Percentiles rank a stretch among this genome's conserved stretches.
These are phyloP conservation scores for Callospermophilus lateralis DNA, from an alignment of 2,113 vertebrate species.

Conservation along the genomic window DNA sequence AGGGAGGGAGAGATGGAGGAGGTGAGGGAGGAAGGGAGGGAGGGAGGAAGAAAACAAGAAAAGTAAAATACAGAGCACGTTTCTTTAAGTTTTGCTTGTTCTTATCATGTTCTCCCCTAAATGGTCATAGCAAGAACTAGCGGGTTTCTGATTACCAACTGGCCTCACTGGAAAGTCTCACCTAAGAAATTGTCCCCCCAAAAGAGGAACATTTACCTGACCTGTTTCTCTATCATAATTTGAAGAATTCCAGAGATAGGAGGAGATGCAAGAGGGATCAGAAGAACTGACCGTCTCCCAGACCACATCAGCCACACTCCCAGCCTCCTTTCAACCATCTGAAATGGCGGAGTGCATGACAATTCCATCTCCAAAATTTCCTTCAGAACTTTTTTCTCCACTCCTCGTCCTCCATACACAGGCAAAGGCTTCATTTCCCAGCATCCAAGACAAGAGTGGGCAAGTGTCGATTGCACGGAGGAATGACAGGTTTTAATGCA, in stretches of 20 bases:
- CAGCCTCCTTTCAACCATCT: not conserved
- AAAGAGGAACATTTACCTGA: not conserved
- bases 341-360: not conserved
- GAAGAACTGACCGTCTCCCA: not conserved
- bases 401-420: rapidly evolving
- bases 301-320: not conserved
- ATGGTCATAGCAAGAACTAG: not conserved
- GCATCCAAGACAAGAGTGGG: not conserved
- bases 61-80: not conserved
- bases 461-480: not conserved
- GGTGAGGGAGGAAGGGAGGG: too few relatives aligned
- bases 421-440: not conserved
- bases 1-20: too few relatives aligned
- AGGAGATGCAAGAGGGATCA: not conserved
- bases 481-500: not conserved
- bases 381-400: not conserved
- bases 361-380: not conserved
- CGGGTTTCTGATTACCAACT: not conserved
- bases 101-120: not conserved
- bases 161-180: not conserved
- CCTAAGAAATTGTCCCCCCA: not conserved
- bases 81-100: not conserved
- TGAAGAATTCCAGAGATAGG: not conserved
- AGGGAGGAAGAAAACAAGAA: not conserved
- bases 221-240: not conserved